Base-by-base conservation (phyloP, 2,888 invertebrate genomes). In the Rhyacophila evoluta region DNA sequence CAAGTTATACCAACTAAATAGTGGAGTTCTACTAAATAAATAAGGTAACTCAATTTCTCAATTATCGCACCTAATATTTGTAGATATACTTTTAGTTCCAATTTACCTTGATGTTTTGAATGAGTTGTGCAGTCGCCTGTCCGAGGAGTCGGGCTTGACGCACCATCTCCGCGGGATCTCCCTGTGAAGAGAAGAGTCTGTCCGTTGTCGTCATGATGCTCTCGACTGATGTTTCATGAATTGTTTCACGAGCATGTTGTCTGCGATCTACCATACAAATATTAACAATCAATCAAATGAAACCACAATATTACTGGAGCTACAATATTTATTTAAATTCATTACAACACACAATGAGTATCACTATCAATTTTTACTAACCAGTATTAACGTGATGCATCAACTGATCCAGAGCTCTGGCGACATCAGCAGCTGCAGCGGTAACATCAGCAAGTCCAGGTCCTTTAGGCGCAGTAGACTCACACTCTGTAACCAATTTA, bases 71-170 rank as follows among this genome's bases (percentile, higher is more conserved):
- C n/a, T n/a, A n/a, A n/a, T n/a, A n/a, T n/a, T n/a, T n/a, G n/a
- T n/a, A n/a, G n/a, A n/a, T n/a, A n/a, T n/a, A n/a, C n/a, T n/a
- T n/a, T n/a, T n/a, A n/a, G n/a, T n/a, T n/a, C n/a, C n/a, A n/a
- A n/a, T n/a, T n/a, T n/a, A n/a, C 94, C 89, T 98, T 97, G 85
- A 99, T 98, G 84, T 95, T 95, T 84, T 96, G 95, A 80, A 99
- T 98, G 78, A 99, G 91, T 82, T 96, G 94, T 0, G 98, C 97
- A 0, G 98, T 98, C 25, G 98, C 98, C 88, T 97, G 96, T 0
- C 98, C 98, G 79, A 98, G 89, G 33, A 95, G 92, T 73, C 97
- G 89, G 0, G 98, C 98, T 85, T 98, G 98, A 0, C 94, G 92
- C 68, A 99, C 95, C 98, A 98, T 98, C 87, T 98, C 98, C 5